These are phyloP conservation scores for Linnaemya vulpina DNA, from an alignment of 2,888 invertebrate genomes.

Conservation along the genomic window DNA sequence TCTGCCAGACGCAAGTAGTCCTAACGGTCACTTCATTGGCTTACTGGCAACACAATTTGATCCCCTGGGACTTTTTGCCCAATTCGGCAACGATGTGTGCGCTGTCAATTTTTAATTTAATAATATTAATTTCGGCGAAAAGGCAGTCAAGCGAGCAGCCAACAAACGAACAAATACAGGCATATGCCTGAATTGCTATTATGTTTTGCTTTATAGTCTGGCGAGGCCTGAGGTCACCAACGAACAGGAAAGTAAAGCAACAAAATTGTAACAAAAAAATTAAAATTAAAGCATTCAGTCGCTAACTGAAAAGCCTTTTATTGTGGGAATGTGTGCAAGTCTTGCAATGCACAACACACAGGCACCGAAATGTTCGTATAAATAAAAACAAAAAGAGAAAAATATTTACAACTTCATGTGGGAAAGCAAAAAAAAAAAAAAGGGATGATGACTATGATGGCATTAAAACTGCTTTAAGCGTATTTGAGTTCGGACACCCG, in stretches of 20 bases:
- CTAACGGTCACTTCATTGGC: constrained; percentile 17
- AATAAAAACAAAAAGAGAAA: constrained; percentile 15
- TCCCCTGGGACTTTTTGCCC: constrained; percentile 12
- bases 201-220: constrained; percentile 63
- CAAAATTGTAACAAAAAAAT: neutral
- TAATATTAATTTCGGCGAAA: constrained; percentile 71
- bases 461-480: constrained; percentile 69
- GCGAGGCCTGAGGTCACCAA: constrained; percentile 40
- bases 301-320: constrained; percentile 27
- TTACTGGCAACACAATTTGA: constrained; percentile 24
- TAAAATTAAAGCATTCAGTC: neutral
- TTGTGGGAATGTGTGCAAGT: constrained; percentile 16
- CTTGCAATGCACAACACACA: constrained; percentile 3
- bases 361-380: neutral
- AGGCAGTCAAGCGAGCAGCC: constrained; percentile 59
- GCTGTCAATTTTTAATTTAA: constrained; percentile 72
- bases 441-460: constrained; percentile 45
- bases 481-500: constrained; percentile 64
- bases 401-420: constrained; percentile 54
- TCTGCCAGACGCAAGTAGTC: neutral
- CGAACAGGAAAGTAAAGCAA: constrained; percentile 36
- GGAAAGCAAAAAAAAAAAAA: constrained; percentile 26
- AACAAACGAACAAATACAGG: constrained; percentile 41
- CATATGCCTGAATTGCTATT: constrained; percentile 45
- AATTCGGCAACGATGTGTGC: constrained; percentile 7